phyloP scores from a whole-genome alignment of 2,888 invertebrate species.

The Drosophila subsilvestris region DNA sequence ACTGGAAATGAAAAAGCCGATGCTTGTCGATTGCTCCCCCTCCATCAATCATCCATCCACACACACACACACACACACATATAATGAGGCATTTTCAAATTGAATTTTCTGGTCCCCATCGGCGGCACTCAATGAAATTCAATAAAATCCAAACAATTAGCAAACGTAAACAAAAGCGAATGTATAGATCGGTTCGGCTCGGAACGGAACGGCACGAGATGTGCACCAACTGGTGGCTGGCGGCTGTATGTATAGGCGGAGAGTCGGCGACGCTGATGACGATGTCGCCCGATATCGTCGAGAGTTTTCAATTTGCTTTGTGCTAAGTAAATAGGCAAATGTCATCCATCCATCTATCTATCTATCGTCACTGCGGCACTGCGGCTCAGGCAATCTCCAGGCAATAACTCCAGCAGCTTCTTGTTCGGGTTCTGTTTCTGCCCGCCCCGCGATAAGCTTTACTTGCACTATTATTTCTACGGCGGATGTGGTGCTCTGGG shows the following conservation, averaged over 20 bases:
- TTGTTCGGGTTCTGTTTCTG: slow-evolving; percentile 32
- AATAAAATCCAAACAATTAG: slow-evolving; percentile 74
- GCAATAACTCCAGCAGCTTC: slow-evolving; percentile 16
- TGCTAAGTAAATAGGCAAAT: slow-evolving; percentile 66
- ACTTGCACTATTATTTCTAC: slow-evolving; percentile 38
- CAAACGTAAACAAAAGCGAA: slow-evolving; percentile 59
- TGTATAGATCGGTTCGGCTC: neutral
- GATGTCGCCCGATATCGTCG: slow-evolving; percentile 46
- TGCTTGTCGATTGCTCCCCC: slow-evolving; percentile 24
- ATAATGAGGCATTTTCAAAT: slow-evolving; percentile 44
- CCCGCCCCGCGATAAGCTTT: slow-evolving; percentile 34
- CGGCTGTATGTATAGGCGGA: neutral
- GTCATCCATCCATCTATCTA: slow-evolving; percentile 25
- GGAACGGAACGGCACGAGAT: neutral
- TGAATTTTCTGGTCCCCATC: slow-evolving; percentile 36
- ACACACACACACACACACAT: neutral
- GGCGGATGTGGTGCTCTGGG: slow-evolving; percentile 59
- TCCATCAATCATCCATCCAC: slow-evolving; percentile 11
- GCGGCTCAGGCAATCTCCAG: slow-evolving; percentile 1
- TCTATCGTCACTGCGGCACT: neutral
- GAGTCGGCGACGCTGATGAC: slow-evolving; percentile 31
- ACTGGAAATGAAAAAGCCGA: slow-evolving; percentile 53
- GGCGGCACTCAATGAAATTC: slow-evolving; percentile 71
- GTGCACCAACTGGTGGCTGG: neutral
- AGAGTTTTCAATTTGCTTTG: slow-evolving; percentile 54